Evolutionary conservation across 2,888 invertebrate species (phyloP).

Genomic region (Tinea pellionella): DNA sequence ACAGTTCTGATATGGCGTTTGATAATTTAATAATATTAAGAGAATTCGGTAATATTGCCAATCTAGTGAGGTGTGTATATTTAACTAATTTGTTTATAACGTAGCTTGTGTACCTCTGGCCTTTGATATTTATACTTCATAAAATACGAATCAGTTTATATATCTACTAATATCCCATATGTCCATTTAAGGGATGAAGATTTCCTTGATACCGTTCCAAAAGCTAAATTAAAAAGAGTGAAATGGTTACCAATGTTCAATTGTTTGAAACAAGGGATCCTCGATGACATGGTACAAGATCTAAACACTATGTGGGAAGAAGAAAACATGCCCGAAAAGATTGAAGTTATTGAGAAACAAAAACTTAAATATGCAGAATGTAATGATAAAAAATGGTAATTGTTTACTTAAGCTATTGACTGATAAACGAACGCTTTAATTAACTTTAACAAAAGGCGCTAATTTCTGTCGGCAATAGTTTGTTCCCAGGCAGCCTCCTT

Average conservation of each 20-base stretch:
- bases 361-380: slow-evolving; percentile 45
- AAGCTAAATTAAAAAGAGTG: slow-evolving; percentile 42
- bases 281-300: slow-evolving; percentile 53
- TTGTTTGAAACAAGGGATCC: slow-evolving; percentile 48
- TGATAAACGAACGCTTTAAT: no score
- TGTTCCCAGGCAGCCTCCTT: no score
- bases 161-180: neutral
- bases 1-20: slow-evolving; percentile 35
- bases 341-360: slow-evolving; percentile 47
- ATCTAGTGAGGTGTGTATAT: slow-evolving; percentile 39
- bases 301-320: slow-evolving; percentile 54
- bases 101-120: no score
- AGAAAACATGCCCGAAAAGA: slow-evolving; percentile 50
- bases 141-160: no score
- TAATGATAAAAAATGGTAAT: slow-evolving; percentile 19
- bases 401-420: neutral
- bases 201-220: slow-evolving; percentile 52
- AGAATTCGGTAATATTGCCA: slow-evolving; percentile 53
- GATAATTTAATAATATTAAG: slow-evolving; percentile 52
- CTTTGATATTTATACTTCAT: no score
- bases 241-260: slow-evolving; percentile 60
- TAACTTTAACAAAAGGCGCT: no score
- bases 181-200: slow-evolving; percentile 46
- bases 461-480: no score
- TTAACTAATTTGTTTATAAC: no score